A percentile compares a stretch with the other conserved stretches of the same genome.
These are phyloP conservation scores for Anadara kagoshimensis DNA, from an alignment of 1,140 invertebrate genomes.

Conservation along the genomic window DNA sequence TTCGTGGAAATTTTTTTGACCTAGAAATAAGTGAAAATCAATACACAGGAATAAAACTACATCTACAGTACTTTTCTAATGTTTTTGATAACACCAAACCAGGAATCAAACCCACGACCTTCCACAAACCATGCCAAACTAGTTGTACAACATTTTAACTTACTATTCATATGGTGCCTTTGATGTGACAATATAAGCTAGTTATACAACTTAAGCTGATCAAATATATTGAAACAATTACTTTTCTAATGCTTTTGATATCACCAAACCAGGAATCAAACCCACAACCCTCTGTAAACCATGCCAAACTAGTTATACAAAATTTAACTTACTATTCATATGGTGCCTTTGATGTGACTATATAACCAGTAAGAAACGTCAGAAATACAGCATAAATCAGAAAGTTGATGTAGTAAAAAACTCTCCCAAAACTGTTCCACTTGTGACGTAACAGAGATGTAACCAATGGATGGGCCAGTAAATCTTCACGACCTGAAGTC, in stretches of 20 bases:
- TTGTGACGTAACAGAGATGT: slow-evolving; percentile 75
- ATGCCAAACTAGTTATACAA: neutral
- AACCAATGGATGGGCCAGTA: slow-evolving; percentile 76
- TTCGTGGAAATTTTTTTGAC: no score
- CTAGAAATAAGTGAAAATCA: no score
- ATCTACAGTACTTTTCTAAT: no score
- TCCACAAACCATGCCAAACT: no score
- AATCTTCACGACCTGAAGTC: slow-evolving; percentile 65
- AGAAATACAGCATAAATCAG: slow-evolving; percentile 75
- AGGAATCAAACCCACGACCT: no score
- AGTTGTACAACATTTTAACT: slow-evolving; percentile 24
- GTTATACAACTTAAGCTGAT: no score
- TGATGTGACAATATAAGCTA: slow-evolving; percentile 71
- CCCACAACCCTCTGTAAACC: no score
- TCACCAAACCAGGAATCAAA: no score
- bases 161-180: slow-evolving; percentile 65
- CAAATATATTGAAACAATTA: no score
- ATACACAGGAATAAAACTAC: no score
- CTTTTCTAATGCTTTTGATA: no score
- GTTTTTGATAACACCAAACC: no score
- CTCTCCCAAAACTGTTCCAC: slow-evolving; percentile 75
- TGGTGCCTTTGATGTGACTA: slow-evolving; percentile 70
- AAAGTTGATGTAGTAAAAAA: slow-evolving; percentile 76
- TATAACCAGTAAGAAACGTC: slow-evolving; percentile 74
- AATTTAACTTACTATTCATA: slow-evolving; percentile 46